Conservation (phyloP, 1,140 invertebrate species). For the Hetaerina americana region DNA sequence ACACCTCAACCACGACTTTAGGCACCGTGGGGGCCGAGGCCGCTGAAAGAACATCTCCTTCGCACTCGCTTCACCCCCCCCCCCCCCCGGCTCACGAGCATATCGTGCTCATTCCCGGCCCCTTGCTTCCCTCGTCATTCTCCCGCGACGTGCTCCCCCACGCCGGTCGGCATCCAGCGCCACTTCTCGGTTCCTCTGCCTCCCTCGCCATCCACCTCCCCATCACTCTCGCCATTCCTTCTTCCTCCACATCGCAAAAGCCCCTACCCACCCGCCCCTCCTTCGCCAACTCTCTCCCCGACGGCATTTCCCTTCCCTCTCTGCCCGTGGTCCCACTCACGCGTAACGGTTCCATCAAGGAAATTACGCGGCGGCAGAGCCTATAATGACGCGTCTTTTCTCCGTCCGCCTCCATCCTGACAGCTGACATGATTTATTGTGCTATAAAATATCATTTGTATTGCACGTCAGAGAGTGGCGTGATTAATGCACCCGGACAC, state of each 20-base stretch:
- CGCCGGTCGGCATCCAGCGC: no score
- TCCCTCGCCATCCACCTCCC: no score
- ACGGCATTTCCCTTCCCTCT: not conserved
- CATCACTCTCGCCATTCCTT: no score
- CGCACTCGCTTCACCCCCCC: no score
- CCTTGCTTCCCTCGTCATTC: no score
- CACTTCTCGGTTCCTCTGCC: no score
- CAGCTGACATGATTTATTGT: constrained; percentile 30
- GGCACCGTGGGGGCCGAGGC: no score
- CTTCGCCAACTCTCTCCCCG: not conserved
- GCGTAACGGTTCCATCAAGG: constrained; percentile 7
- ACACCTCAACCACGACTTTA: no score
- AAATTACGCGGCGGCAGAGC: constrained; percentile 15
- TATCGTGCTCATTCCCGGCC: no score
- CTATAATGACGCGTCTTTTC: constrained; percentile 19
- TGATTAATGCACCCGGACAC: constrained; percentile 30
- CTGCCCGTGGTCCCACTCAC: not conserved
- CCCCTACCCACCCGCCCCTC: not conserved
- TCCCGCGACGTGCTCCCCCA: no score
- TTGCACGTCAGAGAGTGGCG: constrained; percentile 28
- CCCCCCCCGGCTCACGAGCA: no score
- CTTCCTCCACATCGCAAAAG: not conserved
- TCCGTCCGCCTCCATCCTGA: constrained; percentile 25
- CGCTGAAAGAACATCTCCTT: no score
- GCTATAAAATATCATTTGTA: constrained; percentile 37